Base-by-base conservation (phyloP, 2,888 invertebrate species). In the Scaeva pyrastri region DNA sequence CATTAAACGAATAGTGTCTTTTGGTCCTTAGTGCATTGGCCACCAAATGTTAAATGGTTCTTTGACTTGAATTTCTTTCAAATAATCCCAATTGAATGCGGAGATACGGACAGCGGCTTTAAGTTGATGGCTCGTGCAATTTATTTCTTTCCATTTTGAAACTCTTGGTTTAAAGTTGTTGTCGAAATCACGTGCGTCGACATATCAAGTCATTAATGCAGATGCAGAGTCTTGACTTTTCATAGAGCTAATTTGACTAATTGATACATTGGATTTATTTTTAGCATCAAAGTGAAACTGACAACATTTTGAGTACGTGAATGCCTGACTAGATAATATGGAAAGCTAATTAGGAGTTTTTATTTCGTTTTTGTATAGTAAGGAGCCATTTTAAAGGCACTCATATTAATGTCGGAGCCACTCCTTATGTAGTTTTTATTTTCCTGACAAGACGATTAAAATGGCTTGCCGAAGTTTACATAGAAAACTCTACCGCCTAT, bases 161-260 rank as follows among this genome's bases (percentile, higher is more conserved):
- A 8, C n/a, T 31, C 5, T 19, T 16, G 4, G 66, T 19, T 68
- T 55, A 19, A 56, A 60, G 58, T 70, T 75, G 78, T 79, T 50
- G 64, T 31, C 2, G 70, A 74, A 78, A 62, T 26, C 50, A 43
- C 78, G 71, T 72, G 36, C 78, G 71, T 72, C 80, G 76, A 80
- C 74, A 60, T n/a, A 45, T 50, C 45, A 75, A 66, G 21, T 74
- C 79, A 84, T 73, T 85, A 73, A 41, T 72, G 68, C 21, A 19
- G 31, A 41, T 72, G 68, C 21, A 19, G 31, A 14, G 5, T 36
- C 19, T 66, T 31, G 36, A 55, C 45, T 71, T 71, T 84, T 72
- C 66, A 84, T 79, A 71, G 66, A 55, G 36, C 39, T 76, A 48
- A 72, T 72, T 76, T 76, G 72, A 80, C 84, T 80, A 85, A 85